Percentiles rank a stretch among this genome's conserved stretches.
phyloP scores from a whole-genome alignment of 2,797 vertebrate genomes.

The Lagodon rhomboides region DNA sequence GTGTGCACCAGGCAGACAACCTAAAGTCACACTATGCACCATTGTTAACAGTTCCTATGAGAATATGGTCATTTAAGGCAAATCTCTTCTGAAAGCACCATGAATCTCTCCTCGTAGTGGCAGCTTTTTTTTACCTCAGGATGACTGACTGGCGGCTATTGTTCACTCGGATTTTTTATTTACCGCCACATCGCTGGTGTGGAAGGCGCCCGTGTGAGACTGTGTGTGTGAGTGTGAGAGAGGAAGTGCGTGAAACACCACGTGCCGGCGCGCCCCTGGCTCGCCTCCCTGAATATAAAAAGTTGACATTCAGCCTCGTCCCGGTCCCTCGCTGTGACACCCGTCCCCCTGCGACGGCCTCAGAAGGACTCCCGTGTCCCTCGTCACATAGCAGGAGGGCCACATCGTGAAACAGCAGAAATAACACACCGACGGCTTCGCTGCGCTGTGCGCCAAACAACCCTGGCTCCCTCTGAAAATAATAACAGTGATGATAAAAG shows the following conservation, averaged over 20 bases:
- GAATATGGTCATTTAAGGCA: conserved; percentile 18
- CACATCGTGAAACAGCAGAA: conserved; percentile 54
- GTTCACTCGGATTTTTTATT: conserved; percentile 54
- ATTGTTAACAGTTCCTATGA: conserved; percentile 5
- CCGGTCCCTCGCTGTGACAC: conserved; percentile 42
- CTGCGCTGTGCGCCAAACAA: conserved; percentile 31
- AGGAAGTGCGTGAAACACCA: background rate
- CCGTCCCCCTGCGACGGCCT: conserved; percentile 41
- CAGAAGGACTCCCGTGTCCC: conserved; percentile 37
- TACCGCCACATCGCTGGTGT: conserved; percentile 17
- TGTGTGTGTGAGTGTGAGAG: background rate
- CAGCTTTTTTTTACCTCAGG: conserved; percentile 46
- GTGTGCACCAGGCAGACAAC: conserved; percentile 13
- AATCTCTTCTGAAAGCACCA: conserved; percentile 2
- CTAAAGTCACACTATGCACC: conserved; percentile 11
- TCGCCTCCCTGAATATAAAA: conserved; percentile 52
- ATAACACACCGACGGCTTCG: conserved; percentile 10
- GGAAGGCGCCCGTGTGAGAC: conserved; percentile 20
- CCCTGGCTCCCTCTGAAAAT: conserved; percentile 24
- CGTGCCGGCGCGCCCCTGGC: conserved; percentile 12
- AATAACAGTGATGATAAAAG: conserved; percentile 51
- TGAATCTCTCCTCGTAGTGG: conserved; percentile 13
- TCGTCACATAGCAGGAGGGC: conserved; percentile 46
- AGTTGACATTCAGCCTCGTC: conserved; percentile 57
- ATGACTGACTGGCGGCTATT: conserved; percentile 43